These are phyloP conservation scores for Stylophora pistillata DNA, from an alignment of 64 coral and sea anemone species.

Conservation along the genomic window DNA sequence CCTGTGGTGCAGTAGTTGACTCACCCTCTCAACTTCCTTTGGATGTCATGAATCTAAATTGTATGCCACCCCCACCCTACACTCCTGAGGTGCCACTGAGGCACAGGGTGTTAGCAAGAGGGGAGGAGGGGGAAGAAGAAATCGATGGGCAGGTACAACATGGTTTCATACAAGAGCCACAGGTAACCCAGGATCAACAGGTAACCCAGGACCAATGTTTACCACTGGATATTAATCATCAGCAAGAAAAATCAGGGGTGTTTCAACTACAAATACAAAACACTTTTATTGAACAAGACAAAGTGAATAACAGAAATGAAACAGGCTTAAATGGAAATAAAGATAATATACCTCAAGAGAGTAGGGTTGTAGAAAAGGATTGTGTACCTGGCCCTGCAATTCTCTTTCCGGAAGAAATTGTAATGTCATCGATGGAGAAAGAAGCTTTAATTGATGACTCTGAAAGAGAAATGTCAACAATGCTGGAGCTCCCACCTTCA, in stretches of 20 bases:
- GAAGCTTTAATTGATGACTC: not conserved
- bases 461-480: not conserved
- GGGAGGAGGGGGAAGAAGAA: not conserved
- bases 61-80: slow-evolving; percentile 75
- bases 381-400: not conserved
- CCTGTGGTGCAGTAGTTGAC: not conserved
- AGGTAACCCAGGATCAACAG: not conserved
- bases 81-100: slow-evolving; percentile 45
- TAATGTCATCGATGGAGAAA: not conserved
- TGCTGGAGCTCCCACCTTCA: not conserved
- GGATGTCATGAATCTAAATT: slow-evolving; percentile 28
- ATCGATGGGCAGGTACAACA: not conserved
- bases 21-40: slow-evolving; percentile 63
- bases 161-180: not conserved
- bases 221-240: not conserved
- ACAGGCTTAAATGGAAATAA: not conserved
- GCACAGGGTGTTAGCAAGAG: slow-evolving; percentile 58
- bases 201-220: not conserved
- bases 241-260: not conserved
- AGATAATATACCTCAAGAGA: not conserved
- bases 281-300: not conserved
- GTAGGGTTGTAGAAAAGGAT: not conserved
- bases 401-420: not conserved
- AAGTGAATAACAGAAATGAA: not conserved
- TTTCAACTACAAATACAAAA: not conserved